These are phyloP conservation scores for Phortica magna DNA, from an alignment of 2,888 invertebrate species.

Conservation along the genomic window DNA sequence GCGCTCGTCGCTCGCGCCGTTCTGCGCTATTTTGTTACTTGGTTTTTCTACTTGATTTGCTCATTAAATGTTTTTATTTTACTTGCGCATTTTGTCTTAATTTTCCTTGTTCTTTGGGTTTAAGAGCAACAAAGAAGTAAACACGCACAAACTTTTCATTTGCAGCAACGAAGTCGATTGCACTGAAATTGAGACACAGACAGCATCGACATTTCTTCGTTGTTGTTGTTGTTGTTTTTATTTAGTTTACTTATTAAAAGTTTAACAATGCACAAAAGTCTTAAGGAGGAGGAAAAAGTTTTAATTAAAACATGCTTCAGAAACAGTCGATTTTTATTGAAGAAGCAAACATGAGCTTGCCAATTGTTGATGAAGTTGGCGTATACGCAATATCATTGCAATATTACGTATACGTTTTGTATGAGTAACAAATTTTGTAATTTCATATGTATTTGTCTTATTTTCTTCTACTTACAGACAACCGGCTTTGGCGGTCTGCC, in stretches of 20 bases:
- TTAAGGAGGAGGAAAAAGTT: not conserved
- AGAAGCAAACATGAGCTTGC: not conserved
- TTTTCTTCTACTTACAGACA: slow-evolving; percentile 65
- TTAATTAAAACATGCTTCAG: not conserved
- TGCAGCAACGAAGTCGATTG: not conserved
- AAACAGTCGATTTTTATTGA: not conserved
- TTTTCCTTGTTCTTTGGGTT: not conserved
- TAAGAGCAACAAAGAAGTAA: not conserved
- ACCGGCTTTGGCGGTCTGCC: slow-evolving; percentile 78
- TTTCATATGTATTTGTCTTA: slow-evolving; percentile 5
- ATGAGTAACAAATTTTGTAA: not conserved
- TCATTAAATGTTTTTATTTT: slow-evolving; percentile 8
- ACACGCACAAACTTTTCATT: not conserved
- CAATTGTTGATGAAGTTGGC: not conserved
- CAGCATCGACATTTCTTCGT: not conserved
- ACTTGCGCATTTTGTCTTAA: not conserved
- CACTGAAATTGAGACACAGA: not conserved
- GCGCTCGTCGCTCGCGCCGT: not conserved
- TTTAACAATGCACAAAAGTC: not conserved
- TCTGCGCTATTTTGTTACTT: not conserved
- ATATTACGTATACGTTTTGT: not conserved
- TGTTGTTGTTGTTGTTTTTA: not conserved
- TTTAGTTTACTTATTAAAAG: not conserved
- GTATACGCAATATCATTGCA: not conserved
- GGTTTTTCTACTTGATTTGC: slow-evolving; percentile 12